phyloP scores from a whole-genome alignment of 2,888 invertebrate genomes.

The Ophioninae sp. region DNA sequence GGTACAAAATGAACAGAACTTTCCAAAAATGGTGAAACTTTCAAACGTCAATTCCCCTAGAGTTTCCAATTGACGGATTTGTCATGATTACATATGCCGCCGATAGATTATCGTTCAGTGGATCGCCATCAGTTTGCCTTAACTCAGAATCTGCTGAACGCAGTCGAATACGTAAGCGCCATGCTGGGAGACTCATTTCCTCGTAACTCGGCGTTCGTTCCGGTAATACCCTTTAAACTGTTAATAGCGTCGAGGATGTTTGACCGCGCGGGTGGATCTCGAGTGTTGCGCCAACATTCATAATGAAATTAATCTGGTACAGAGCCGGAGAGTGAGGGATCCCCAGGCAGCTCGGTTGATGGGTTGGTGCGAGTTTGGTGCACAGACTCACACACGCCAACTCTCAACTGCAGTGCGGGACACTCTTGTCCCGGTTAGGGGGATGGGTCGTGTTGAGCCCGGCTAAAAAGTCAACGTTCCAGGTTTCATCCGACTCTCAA shows the following conservation, averaged over 20 bases:
- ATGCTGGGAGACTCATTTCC: neutral
- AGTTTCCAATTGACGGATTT: neutral
- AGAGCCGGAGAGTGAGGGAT: slow-evolving; percentile 67
- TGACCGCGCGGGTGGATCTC: slow-evolving; percentile 77
- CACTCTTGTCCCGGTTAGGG: slow-evolving; percentile 26
- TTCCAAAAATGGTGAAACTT: neutral
- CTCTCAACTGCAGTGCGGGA: slow-evolving; percentile 38
- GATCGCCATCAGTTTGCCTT: neutral
- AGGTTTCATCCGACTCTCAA: slow-evolving; percentile 58
- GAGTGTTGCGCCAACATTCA: slow-evolving; percentile 81
- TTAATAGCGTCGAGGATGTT: slow-evolving; percentile 78
- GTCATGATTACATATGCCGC: neutral
- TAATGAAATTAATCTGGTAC: slow-evolving; percentile 80
- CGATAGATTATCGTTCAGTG: neutral
- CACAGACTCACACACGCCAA: slow-evolving; percentile 13
- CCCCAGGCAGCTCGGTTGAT: slow-evolving; percentile 29
- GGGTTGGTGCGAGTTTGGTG: slow-evolving; percentile 27
- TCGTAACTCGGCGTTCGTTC: slow-evolving; percentile 32
- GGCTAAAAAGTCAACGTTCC: slow-evolving; percentile 60
- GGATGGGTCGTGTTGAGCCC: slow-evolving; percentile 9
- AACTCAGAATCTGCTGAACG: neutral
- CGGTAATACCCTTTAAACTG: slow-evolving; percentile 74
- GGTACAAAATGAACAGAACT: too few relatives aligned
- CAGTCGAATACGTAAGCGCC: neutral
- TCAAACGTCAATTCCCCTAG: neutral